Evolutionary conservation across 2,797 vertebrate genomes (phyloP), one percentile per base, ranked within the genome.

Genomic region (Clarias laeviceps): DNA sequence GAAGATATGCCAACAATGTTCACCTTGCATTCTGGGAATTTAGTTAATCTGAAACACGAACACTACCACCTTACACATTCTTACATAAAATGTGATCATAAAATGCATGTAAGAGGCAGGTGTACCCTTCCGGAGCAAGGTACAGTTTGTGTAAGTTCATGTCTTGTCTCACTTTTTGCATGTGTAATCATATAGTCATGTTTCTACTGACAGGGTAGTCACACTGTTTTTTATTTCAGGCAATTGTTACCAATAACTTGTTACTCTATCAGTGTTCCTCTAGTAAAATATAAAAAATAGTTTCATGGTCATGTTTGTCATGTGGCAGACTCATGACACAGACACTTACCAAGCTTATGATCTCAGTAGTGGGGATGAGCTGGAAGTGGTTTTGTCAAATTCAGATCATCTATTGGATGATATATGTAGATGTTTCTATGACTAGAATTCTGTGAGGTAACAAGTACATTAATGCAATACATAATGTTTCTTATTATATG

Each of bases 121-220:
- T n/a, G 22, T 40, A 3, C 3, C 22, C 14, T 79, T 40, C 59
- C 1, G 1, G 77, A 79, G 12, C 56, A 79, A 62, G 34, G 76
- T 61, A 62, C 32, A 29, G 56, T 24, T 7, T 73, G 29, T 22
- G 61, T 34, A 57, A 17, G 40, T 12, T 54, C 5, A 32, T 45
- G 24, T 40, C 29, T 59, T 68, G 27, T 37, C 7, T 69, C 12
- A 17, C 7, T 4, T n/a, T 61, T 29, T 65, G n/a, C 24, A 50
- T 83, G 74, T 82, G 80, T 76, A 83, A 80, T 73, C 59, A 54
- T 24, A 29, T 11, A 64, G 32, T 20, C 59, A 76, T 14, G 61
- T 76, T 82, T 74, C 37, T 80, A 37, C 56, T 54, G 59, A 72
- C 22, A 50, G 18, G 29, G 24, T 82, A 82, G n/a, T 76, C 73